Evolutionary conservation across 2,888 invertebrate species (phyloP).

Genomic region (Lissocephala sabroskyi): DNA sequence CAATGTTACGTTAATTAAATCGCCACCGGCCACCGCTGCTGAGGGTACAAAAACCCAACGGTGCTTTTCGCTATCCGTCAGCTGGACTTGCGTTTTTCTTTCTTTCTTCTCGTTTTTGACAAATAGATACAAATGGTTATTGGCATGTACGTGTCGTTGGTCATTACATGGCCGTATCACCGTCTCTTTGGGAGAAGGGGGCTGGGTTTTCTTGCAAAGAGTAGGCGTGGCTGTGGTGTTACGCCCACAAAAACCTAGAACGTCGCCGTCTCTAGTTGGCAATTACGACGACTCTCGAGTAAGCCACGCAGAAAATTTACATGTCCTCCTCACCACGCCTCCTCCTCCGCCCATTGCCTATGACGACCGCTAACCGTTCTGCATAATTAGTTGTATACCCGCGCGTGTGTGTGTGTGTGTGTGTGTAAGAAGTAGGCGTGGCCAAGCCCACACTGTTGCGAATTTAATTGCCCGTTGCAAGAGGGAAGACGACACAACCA

Average conservation of each 20-base stretch:
- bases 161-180: constrained; percentile 51
- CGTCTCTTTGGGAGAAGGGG: too few species aligned
- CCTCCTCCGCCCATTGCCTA: too few species aligned
- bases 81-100: too few species aligned
- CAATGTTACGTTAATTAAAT: constrained; percentile 68
- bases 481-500: constrained; percentile 23
- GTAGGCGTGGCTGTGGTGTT: constrained; percentile 14
- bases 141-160: constrained; percentile 64
- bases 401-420: constrained; percentile 10
- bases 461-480: constrained; percentile 24
- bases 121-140: constrained; percentile 68
- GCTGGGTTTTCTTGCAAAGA: too few species aligned
- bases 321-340: too few species aligned
- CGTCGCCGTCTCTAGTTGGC: background rate
- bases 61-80: background rate
- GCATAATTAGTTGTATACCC: constrained; percentile 49
- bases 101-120: constrained; percentile 36
- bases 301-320: constrained; percentile 23
- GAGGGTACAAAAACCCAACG: background rate
- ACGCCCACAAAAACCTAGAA: constrained; percentile 29
- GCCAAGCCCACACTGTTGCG: constrained; percentile 24
- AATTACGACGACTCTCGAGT: too few species aligned
- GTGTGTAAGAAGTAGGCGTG: constrained; percentile 38
- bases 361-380: too few species aligned
- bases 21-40: constrained; percentile 16